Conservation (phyloP, 2,113 vertebrate species). For the Castor canadensis region DNA sequence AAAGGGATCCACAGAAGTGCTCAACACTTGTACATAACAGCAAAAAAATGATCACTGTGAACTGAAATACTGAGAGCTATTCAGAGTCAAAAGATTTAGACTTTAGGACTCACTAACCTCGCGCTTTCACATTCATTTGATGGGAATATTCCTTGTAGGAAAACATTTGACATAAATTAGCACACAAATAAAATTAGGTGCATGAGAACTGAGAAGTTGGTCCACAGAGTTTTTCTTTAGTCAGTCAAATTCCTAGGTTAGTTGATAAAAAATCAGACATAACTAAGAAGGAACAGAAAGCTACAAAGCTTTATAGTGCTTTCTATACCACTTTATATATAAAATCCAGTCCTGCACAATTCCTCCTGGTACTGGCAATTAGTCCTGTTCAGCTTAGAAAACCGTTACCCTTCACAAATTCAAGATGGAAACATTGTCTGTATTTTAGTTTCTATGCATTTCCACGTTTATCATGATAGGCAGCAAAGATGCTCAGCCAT, state of each 20-base stretch:
- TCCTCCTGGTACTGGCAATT: fast-evolving
- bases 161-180: neutral
- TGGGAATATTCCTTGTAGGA: no score
- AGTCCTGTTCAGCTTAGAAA: fast-evolving
- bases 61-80: constrained; percentile 24
- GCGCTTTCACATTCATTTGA: no score
- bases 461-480: neutral
- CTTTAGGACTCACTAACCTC: neutral
- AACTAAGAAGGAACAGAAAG: neutral
- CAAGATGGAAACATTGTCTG: fast-evolving
- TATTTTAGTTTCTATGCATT: fast-evolving
- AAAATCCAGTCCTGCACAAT: no score
- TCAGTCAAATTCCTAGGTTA: neutral
- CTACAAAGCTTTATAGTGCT: fast-evolving
- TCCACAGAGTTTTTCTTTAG: neutral
- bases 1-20: constrained; percentile 68
- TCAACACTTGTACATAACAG: constrained; percentile 32
- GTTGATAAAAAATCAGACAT: neutral
- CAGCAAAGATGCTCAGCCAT: no score
- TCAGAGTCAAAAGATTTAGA: neutral
- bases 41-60: neutral
- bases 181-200: neutral
- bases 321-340: no score
- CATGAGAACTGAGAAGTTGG: fast-evolving
- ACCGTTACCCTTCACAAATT: neutral